Percentiles rank a stretch among this genome's conserved stretches.
Conservation (phyloP, 1,140 invertebrate species). For the Pollicipes pollicipes region DNA sequence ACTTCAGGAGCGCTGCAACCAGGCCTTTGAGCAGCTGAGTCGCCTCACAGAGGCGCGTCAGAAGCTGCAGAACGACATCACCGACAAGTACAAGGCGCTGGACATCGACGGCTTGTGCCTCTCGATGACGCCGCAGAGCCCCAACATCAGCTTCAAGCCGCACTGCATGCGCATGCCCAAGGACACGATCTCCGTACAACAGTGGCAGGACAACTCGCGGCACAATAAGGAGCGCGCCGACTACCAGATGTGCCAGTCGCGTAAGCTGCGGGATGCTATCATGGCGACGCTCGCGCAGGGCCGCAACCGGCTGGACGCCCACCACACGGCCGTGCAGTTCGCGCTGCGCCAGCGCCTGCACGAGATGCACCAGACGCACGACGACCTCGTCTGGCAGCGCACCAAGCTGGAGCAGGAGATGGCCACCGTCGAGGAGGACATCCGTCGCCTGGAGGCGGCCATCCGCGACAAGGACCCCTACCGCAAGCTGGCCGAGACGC, state of each 20-base stretch:
- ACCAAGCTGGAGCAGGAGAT: not conserved
- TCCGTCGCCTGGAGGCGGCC: not conserved
- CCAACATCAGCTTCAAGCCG: not conserved
- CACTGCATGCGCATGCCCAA: not conserved
- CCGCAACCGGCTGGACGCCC: not conserved
- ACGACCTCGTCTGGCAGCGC: constrained; percentile 1
- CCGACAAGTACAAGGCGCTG: not conserved
- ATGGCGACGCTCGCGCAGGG: not conserved
- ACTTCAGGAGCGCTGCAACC: not conserved
- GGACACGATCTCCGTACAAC: not conserved
- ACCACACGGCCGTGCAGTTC: not conserved
- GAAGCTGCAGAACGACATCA: not conserved
- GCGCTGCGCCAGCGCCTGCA: not conserved
- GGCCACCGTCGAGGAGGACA: not conserved
- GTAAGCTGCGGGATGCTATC: not conserved
- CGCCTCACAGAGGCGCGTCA: not conserved
- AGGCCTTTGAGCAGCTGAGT: not conserved
- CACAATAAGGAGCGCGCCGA: not conserved
- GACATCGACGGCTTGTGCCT: not conserved
- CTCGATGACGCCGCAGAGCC: not conserved
- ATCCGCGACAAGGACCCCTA: not conserved
- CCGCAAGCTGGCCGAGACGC: not conserved
- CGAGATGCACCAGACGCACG: not conserved
- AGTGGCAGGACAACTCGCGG: not conserved
- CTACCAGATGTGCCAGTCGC: not conserved